These are phyloP conservation scores for Meteorus colon DNA, from an alignment of 2,888 invertebrate genomes.

Conservation along the genomic window DNA sequence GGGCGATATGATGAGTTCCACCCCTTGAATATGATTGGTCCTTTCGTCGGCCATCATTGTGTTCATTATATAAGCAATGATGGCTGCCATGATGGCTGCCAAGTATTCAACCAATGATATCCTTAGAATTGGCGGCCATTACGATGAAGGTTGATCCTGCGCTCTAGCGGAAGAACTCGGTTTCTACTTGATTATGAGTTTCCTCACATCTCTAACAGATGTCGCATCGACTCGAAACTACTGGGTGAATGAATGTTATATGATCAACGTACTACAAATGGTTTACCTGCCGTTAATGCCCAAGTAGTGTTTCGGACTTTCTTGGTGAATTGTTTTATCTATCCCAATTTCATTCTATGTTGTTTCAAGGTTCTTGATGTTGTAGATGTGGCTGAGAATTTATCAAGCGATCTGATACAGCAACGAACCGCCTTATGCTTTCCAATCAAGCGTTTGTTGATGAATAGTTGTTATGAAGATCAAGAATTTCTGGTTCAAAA, in stretches of 20 bases:
- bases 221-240: constrained; percentile 57
- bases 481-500: background rate
- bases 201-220: constrained; percentile 59
- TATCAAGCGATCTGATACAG: constrained; percentile 32
- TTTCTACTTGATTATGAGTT: constrained; percentile 47
- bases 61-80: constrained; percentile 66
- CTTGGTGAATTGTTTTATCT: background rate
- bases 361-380: constrained; percentile 35
- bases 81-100: constrained; percentile 75
- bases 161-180: constrained; percentile 62
- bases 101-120: constrained; percentile 71
- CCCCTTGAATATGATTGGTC: constrained; percentile 65
- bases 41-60: constrained; percentile 67
- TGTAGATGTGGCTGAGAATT: constrained; percentile 31
- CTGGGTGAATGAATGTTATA: background rate
- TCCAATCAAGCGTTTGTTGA: background rate
- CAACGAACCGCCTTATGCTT: background rate
- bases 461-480: background rate
- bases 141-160: constrained; percentile 59
- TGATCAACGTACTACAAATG: background rate
- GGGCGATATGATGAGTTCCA: constrained; percentile 53
- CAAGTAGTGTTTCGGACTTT: background rate
- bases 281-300: constrained; percentile 13
- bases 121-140: constrained; percentile 63
- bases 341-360: constrained; percentile 4